Evolutionary conservation across 2,888 invertebrate genomes (phyloP).

Genomic region (Lasioglossum figueresi): DNA sequence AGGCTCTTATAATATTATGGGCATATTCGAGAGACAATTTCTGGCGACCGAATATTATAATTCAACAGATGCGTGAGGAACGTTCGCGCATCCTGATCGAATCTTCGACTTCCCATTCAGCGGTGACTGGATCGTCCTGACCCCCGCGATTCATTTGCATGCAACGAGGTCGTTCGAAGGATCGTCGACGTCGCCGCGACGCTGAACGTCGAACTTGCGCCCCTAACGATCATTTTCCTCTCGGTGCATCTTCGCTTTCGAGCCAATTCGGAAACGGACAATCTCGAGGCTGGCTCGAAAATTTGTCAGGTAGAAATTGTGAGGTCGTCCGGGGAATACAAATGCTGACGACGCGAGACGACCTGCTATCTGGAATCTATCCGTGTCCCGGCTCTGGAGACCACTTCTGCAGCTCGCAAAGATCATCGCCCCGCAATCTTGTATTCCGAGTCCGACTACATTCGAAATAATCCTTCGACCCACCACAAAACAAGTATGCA

Average conservation of each 20-base stretch:
- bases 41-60: constrained; percentile 10
- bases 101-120: constrained; percentile 35
- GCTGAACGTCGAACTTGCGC: constrained; percentile 36
- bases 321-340: constrained; percentile 70
- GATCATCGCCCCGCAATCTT: not conserved
- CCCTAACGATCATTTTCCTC: constrained; percentile 58
- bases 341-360: constrained; percentile 58
- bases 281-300: constrained; percentile 65
- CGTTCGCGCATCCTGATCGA: constrained; percentile 44
- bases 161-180: constrained; percentile 44
- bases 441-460: not conserved
- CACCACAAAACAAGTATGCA: not conserved
- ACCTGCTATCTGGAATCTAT: constrained; percentile 22
- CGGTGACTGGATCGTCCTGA: constrained; percentile 42
- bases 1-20: not conserved
- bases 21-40: not conserved
- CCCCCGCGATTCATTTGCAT: constrained; percentile 60
- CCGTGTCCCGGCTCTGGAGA: constrained; percentile 21
- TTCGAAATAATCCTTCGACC: not conserved
- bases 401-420: not conserved
- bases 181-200: constrained; percentile 45
- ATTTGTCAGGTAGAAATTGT: constrained; percentile 74
- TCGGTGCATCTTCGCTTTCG: constrained; percentile 13
- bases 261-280: constrained; percentile 71
- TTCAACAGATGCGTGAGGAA: constrained; percentile 31